These are phyloP conservation scores for Otolemur crassicaudatus DNA, from an alignment of 2,797 vertebrate genomes.

Conservation along the genomic window DNA sequence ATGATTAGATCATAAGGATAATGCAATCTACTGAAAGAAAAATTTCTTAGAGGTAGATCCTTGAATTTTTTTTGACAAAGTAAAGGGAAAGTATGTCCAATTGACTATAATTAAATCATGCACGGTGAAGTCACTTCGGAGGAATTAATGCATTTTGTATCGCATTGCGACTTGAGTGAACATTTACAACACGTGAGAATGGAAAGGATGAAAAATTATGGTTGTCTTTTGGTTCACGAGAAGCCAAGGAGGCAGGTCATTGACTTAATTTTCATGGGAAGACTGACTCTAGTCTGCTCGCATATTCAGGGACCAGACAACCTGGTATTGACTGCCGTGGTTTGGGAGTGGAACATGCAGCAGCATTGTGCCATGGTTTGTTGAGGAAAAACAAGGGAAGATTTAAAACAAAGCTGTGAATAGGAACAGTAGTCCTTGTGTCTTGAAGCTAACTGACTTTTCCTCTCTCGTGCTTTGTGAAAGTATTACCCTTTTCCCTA, in stretches of 20 bases:
- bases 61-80: constrained; percentile 85
- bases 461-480: constrained; percentile 60
- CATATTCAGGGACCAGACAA: constrained; percentile 90
- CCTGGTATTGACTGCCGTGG: constrained; percentile 91
- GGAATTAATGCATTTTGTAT: constrained; percentile 95
- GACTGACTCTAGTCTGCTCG: constrained; percentile 89
- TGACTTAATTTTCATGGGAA: constrained; percentile 99
- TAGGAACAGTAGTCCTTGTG: constrained; percentile 95
- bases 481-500: constrained; percentile 52
- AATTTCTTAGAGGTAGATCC: constrained; percentile 91
- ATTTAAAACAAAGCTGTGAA: constrained; percentile 93
- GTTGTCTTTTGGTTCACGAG: constrained; percentile 91
- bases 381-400: constrained; percentile 93
- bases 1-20: constrained; percentile 95
- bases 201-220: constrained; percentile 92
- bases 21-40: constrained; percentile 91
- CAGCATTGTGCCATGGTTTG: constrained; percentile 91
- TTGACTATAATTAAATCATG: constrained; percentile 95
- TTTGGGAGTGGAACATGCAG: constrained; percentile 88
- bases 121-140: constrained; percentile 92
- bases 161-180: constrained; percentile 90
- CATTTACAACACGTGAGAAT: constrained; percentile 93
- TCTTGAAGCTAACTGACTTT: constrained; percentile 89
- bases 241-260: constrained; percentile 92
- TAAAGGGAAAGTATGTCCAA: constrained; percentile 92